These are phyloP conservation scores for Ageneiosus marmoratus DNA, from an alignment of 2,113 vertebrate species.

Conservation along the genomic window DNA sequence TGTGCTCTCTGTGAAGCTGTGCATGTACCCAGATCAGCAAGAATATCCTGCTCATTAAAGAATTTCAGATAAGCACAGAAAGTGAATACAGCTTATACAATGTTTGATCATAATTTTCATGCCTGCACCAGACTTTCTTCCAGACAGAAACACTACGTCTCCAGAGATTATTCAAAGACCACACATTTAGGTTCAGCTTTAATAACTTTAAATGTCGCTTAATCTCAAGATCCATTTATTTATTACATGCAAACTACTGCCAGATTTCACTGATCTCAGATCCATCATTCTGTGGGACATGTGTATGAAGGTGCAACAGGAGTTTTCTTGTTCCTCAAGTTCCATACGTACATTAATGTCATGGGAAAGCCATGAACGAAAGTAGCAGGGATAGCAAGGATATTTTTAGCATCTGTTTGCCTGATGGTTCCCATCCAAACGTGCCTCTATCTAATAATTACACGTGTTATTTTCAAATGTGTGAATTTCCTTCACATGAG, in stretches of 20 bases:
- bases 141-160: not conserved
- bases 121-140: not conserved
- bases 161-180: not conserved
- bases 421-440: slow-evolving; percentile 63
- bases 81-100: not conserved
- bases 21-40: slow-evolving; percentile 38
- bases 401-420: slow-evolving; percentile 76
- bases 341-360: not conserved
- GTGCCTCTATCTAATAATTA: slow-evolving; percentile 65
- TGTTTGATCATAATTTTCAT: not conserved
- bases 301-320: slow-evolving; percentile 6
- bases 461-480: slow-evolving; percentile 69
- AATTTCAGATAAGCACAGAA: not conserved
- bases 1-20: slow-evolving; percentile 34
- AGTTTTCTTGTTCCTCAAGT: not conserved
- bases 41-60: slow-evolving; percentile 16
- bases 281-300: not conserved
- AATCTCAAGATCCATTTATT: not conserved
- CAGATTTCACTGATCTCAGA: not conserved
- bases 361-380: slow-evolving; percentile 18
- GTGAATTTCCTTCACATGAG: slow-evolving; percentile 54
- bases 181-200: not conserved
- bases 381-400: slow-evolving; percentile 22
- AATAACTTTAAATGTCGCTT: not conserved
- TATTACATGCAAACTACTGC: not conserved